phyloP scores from a whole-genome alignment of 2,888 invertebrate genomes.

The Ariolimax columbianus region DNA sequence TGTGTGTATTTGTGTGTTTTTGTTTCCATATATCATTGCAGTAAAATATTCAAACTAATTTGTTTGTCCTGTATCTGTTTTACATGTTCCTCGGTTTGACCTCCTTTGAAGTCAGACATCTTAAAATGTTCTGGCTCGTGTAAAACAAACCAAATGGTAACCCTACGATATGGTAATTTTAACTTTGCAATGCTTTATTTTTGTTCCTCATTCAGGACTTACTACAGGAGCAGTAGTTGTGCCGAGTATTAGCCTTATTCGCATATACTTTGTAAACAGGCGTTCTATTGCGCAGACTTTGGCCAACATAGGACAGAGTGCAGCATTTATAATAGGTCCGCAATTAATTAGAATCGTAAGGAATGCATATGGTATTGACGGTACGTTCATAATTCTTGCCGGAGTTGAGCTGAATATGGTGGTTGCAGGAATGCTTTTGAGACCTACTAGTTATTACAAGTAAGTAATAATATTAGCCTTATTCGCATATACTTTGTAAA shows the following conservation, averaged over 20 bases:
- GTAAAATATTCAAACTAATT: too few relatives aligned
- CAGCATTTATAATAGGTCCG: slow-evolving; percentile 19
- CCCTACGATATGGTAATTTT: too few relatives aligned
- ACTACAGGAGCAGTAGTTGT: slow-evolving; percentile 25
- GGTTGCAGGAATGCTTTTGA: slow-evolving; percentile 36
- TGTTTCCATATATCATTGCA: too few relatives aligned
- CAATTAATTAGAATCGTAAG: background rate
- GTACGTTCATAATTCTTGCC: slow-evolving; percentile 46
- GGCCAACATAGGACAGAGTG: slow-evolving; percentile 46
- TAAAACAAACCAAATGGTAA: too few relatives aligned
- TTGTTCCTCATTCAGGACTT: background rate
- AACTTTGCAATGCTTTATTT: too few relatives aligned
- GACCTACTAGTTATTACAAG: slow-evolving; percentile 51
- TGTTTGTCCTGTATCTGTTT: too few relatives aligned
- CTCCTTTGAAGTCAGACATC: too few relatives aligned
- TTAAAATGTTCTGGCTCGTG: too few relatives aligned
- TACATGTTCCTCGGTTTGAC: too few relatives aligned
- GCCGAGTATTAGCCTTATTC: slow-evolving; percentile 44
- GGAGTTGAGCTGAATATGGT: slow-evolving; percentile 49
- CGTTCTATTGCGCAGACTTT: slow-evolving; percentile 51
- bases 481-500: slow-evolving; percentile 51
- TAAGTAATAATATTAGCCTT: slow-evolving; percentile 28
- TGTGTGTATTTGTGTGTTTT: too few relatives aligned
- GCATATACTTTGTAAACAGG: slow-evolving; percentile 51
- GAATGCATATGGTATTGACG: slow-evolving; percentile 43